Conservation (phyloP, 2,113 vertebrate genomes). For the Osmerus eperlanus region DNA sequence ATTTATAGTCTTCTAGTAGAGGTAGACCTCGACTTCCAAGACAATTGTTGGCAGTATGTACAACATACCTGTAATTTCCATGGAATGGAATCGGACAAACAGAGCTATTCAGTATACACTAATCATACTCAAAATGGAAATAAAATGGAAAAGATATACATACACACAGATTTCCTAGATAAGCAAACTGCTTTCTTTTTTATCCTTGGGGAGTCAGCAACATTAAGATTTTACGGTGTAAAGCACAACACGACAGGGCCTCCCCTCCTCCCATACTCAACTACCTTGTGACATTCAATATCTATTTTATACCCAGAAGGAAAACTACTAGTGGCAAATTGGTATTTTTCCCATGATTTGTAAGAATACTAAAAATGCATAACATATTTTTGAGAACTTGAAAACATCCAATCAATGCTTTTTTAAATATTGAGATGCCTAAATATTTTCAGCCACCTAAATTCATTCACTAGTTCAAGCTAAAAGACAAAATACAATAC, state of each 20-base stretch:
- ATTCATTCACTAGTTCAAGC: conserved; percentile 72
- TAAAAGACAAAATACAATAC: conserved; percentile 73
- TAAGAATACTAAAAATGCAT: conserved; percentile 70
- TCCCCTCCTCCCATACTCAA: conserved; percentile 45
- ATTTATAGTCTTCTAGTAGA: conserved; percentile 99
- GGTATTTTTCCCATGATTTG: conserved; percentile 53
- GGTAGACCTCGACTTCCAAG: conserved; percentile 97
- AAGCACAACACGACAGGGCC: conserved; percentile 68
- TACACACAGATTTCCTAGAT: conserved; percentile 70
- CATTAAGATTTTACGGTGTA: conserved; percentile 65
- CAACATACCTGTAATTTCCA: conserved; percentile 96
- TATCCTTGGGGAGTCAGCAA: conserved; percentile 53
- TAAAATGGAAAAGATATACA: conserved; percentile 71
- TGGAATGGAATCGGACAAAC: conserved; percentile 85
- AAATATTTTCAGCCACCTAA: conserved; percentile 68
- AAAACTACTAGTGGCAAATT: conserved; percentile 63
- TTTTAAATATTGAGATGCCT: conserved; percentile 47
- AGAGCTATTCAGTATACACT: conserved; percentile 75
- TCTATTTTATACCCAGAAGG: conserved; percentile 54
- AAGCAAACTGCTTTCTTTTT: conserved; percentile 53
- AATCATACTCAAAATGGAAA: conserved; percentile 72
- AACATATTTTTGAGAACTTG: conserved; percentile 59
- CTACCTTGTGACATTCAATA: conserved; percentile 67
- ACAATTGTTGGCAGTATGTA: conserved; percentile 97
- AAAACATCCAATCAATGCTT: conserved; percentile 67